Evolutionary conservation across 2,113 vertebrate genomes (phyloP).

Genomic region (Oryzias melastigma): DNA sequence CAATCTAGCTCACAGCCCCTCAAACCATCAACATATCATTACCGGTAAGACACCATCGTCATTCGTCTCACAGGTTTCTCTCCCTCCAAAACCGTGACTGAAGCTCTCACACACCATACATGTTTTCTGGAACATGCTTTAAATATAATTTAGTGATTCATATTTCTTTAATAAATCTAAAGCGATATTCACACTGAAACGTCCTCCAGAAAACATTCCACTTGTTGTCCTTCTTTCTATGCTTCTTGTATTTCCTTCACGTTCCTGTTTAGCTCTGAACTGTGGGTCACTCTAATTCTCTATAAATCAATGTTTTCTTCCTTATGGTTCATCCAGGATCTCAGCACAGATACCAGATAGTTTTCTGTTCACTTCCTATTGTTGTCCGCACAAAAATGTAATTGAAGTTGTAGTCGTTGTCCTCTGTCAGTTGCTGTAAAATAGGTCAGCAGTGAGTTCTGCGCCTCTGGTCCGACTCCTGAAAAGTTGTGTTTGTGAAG

Average conservation of each 20-base stretch:
- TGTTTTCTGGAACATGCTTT: no score
- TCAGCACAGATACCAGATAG: conserved; percentile 9
- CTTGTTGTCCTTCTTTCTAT: background rate
- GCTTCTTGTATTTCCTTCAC: conserved; percentile 2
- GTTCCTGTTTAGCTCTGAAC: conserved; percentile 11
- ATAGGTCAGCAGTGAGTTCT: conserved; percentile 55
- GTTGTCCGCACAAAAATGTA: conserved; percentile 11
- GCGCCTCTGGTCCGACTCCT: conserved; percentile 12
- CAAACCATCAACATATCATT: no score
- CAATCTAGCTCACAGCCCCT: no score
- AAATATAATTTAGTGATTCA: no score
- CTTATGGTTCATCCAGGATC: conserved; percentile 22
- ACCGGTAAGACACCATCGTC: no score
- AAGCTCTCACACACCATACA: no score
- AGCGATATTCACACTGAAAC: no score
- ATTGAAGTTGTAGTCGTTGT: conserved; percentile 45
- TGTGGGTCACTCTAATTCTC: conserved; percentile 37
- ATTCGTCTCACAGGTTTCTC: no score
- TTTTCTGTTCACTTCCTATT: conserved; percentile 8
- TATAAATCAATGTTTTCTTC: conserved; percentile 16
- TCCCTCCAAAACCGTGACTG: no score
- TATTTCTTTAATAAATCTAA: no score
- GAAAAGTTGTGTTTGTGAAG: conserved; percentile 18
- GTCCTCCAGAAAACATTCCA: background rate
- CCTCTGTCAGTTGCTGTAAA: conserved; percentile 35